Percentiles rank a stretch among this genome's conserved stretches.
These are phyloP conservation scores for Dermatemys mawii DNA, from an alignment of 2,113 vertebrate genomes.

Conservation along the genomic window DNA sequence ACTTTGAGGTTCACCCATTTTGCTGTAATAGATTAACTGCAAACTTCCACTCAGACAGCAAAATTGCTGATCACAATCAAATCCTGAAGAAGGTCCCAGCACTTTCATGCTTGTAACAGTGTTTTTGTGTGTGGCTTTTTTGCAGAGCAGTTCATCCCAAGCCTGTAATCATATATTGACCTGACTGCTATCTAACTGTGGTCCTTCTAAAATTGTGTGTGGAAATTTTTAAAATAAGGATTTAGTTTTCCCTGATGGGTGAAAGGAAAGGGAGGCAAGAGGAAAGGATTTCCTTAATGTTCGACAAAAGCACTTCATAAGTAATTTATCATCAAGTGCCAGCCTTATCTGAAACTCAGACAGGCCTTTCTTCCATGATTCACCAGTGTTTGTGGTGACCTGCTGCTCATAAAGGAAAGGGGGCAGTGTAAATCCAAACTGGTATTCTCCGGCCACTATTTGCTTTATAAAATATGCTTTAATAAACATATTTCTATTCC, in stretches of 20 bases:
- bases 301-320: conserved; percentile 61
- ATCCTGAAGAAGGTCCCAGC: neutral
- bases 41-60: neutral
- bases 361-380: conserved; percentile 54
- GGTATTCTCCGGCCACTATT: neutral
- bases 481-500: conserved; percentile 10
- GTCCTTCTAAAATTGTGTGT: neutral
- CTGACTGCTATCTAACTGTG: neutral
- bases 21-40: neutral
- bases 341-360: conserved; percentile 54
- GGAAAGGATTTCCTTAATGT: conserved; percentile 53
- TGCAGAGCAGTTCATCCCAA: neutral
- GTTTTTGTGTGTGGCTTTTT: neutral
- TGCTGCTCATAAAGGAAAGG: neutral
- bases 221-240: neutral
- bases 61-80: neutral
- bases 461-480: neutral
- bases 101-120: neutral
- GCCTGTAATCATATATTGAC: neutral
- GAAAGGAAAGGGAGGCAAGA: neutral
- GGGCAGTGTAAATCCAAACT: conserved; percentile 21
- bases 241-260: conserved; percentile 1
- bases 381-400: conserved; percentile 45
- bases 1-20: neutral
- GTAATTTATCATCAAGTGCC: conserved; percentile 70